Conservation (phyloP, 2,888 invertebrate genomes). For the Yponomeuta sedellus region DNA sequence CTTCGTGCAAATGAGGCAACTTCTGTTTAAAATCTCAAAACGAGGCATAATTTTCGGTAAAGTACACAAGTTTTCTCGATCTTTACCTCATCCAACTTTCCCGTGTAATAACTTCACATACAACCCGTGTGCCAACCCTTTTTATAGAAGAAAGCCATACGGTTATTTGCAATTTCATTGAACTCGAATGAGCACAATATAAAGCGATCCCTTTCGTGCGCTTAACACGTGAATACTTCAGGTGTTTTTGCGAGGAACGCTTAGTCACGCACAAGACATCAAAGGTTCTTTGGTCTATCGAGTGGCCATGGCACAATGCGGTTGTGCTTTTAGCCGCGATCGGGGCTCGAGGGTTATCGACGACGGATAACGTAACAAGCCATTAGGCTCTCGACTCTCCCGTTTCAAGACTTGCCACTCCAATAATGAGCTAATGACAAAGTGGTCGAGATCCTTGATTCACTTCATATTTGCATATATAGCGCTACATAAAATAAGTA, state of each 20-base stretch:
- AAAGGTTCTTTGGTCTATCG: slow-evolving; percentile 19
- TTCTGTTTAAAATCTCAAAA: no score
- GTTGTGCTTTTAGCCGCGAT: slow-evolving; percentile 13
- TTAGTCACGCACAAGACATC: slow-evolving; percentile 21
- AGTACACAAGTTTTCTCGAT: neutral
- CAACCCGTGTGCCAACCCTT: neutral
- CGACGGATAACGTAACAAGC: slow-evolving; percentile 11
- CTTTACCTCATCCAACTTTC: neutral
- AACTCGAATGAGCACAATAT: neutral
- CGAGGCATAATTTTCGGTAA: neutral
- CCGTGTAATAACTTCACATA: neutral
- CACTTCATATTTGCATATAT: neutral
- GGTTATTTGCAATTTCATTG: neutral
- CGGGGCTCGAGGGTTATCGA: slow-evolving; percentile 6
- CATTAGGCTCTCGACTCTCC: neutral
- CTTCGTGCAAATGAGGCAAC: neutral
- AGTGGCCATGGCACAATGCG: neutral
- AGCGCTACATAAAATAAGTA: neutral
- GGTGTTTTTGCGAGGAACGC: slow-evolving; percentile 17
- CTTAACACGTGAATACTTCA: slow-evolving; percentile 8
- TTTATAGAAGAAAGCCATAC: neutral
- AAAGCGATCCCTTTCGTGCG: neutral
- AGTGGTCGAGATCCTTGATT: neutral
- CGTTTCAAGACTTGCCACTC: neutral
- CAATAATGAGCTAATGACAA: neutral